These are phyloP conservation scores for Liodrosophila aerea DNA, from an alignment of 2,888 invertebrate genomes.

Conservation along the genomic window DNA sequence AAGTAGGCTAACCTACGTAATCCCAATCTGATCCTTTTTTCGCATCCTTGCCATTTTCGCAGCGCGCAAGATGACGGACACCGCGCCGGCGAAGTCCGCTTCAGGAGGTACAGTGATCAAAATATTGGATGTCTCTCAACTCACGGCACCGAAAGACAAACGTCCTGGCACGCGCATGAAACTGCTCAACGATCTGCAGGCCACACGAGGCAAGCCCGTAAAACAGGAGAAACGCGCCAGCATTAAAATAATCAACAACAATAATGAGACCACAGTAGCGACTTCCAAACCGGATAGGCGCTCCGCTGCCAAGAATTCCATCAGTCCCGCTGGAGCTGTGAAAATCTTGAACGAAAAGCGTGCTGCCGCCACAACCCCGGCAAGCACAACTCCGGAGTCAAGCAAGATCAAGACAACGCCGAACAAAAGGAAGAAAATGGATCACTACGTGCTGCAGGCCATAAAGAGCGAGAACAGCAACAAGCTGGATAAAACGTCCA, in stretches of 20 bases:
- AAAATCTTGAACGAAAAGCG: constrained; percentile 66
- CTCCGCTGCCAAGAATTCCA: constrained; percentile 26
- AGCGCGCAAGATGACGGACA: constrained; percentile 30
- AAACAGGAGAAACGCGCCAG: constrained; percentile 59
- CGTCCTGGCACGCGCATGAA: constrained; percentile 56
- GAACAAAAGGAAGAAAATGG: constrained; percentile 69
- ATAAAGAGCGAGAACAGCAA: constrained; percentile 72
- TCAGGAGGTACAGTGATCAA: constrained; percentile 43
- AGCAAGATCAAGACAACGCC: constrained; percentile 60
- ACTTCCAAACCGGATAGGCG: constrained; percentile 36
- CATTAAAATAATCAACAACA: constrained; percentile 66
- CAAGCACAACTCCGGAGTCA: too few relatives aligned
- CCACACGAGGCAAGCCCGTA: constrained; percentile 2
- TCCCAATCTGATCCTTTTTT: too few relatives aligned
- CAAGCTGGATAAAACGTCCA: constrained; percentile 44
- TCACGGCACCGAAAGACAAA: constrained; percentile 40
- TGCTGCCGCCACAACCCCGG: constrained; percentile 17
- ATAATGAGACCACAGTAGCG: constrained; percentile 30
- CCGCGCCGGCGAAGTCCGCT: neutral
- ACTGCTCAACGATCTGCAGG: constrained; percentile 51
- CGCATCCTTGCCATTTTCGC: constrained; percentile 51
- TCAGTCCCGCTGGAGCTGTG: constrained; percentile 32
- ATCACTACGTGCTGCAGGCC: constrained; percentile 77
- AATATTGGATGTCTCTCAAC: constrained; percentile 60
- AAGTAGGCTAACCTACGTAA: constrained; percentile 58